Percentiles rank a stretch among this genome's conserved stretches.
phyloP scores from a whole-genome alignment of 2,113 vertebrate genomes.

The Pseudorhombus dupliciocellatus region DNA sequence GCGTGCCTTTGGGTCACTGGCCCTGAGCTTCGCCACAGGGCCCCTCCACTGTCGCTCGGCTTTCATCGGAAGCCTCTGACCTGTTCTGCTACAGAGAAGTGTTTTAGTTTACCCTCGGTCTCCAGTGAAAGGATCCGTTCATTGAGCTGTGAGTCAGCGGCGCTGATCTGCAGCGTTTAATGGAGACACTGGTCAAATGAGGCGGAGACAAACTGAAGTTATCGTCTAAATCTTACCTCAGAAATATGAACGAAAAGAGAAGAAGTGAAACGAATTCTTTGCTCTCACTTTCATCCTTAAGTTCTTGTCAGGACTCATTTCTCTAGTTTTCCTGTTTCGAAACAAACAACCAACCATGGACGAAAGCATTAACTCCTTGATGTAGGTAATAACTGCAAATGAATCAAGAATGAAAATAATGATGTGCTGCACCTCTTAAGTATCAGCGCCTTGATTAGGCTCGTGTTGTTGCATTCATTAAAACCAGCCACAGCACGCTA shows the following conservation, averaged over 20 bases:
- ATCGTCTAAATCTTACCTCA: too few relatives aligned
- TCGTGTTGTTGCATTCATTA: not conserved
- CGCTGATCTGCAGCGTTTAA: slow-evolving; percentile 1
- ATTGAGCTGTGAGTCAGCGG: slow-evolving; percentile 20
- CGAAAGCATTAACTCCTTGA: not conserved
- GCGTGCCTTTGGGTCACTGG: slow-evolving; percentile 31
- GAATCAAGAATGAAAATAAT: not conserved
- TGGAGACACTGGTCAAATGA: slow-evolving; percentile 44
- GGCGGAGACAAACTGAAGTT: not conserved
- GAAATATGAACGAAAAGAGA: too few relatives aligned
- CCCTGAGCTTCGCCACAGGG: slow-evolving; percentile 35
- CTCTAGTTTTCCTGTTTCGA: too few relatives aligned
- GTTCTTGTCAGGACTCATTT: not conserved
- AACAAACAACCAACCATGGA: not conserved
- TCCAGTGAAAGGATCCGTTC: slow-evolving; percentile 7
- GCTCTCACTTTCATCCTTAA: too few relatives aligned
- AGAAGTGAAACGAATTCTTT: too few relatives aligned
- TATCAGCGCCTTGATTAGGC: not conserved
- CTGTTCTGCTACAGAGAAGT: slow-evolving; percentile 27
- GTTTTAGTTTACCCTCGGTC: slow-evolving; percentile 19
- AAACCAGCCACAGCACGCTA: not conserved
- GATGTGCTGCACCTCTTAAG: not conserved
- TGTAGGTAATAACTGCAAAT: not conserved
- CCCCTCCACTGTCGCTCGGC: slow-evolving; percentile 39
- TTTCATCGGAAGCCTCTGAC: slow-evolving; percentile 45